Evolutionary conservation across 92 coral and sea anemone genomes (phyloP).

Genomic region (Zoanthus sansibaricus): DNA sequence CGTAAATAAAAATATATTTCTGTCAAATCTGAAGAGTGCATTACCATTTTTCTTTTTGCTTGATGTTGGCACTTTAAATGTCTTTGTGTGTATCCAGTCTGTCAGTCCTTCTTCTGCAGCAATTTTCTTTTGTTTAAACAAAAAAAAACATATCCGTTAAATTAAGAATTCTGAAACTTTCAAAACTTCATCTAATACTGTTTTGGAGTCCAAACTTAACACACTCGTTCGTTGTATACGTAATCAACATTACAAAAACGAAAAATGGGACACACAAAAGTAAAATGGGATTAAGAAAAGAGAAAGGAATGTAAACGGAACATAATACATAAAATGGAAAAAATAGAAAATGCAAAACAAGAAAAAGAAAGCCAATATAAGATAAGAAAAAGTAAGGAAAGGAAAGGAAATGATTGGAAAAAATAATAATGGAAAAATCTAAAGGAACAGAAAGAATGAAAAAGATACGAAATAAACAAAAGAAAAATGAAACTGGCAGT

Average conservation of each 20-base stretch:
- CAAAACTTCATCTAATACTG: background rate
- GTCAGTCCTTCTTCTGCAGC: slow-evolving; percentile 83
- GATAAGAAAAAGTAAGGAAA: background rate
- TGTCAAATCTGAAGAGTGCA: background rate
- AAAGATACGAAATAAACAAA: too few relatives aligned
- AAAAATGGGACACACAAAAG: too few relatives aligned
- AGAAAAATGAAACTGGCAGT: too few relatives aligned
- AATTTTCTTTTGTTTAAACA: slow-evolving; percentile 58
- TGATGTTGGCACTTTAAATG: slow-evolving; percentile 40
- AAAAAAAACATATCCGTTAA: background rate
- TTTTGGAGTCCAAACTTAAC: background rate
- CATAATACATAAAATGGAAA: background rate
- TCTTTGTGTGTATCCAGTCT: slow-evolving; percentile 90
- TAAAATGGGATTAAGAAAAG: too few relatives aligned
- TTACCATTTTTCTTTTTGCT: slow-evolving; percentile 63
- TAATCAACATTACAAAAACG: too few relatives aligned
- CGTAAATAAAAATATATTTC: too few relatives aligned
- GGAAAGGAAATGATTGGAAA: too few relatives aligned
- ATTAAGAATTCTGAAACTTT: background rate
- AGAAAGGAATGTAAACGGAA: background rate
- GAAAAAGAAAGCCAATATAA: background rate
- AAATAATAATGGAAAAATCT: too few relatives aligned
- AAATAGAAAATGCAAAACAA: background rate
- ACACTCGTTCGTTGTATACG: background rate
- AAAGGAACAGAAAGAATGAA: too few relatives aligned